Conservation (phyloP, 2,888 invertebrate genomes). For the Pyralis farinalis region DNA sequence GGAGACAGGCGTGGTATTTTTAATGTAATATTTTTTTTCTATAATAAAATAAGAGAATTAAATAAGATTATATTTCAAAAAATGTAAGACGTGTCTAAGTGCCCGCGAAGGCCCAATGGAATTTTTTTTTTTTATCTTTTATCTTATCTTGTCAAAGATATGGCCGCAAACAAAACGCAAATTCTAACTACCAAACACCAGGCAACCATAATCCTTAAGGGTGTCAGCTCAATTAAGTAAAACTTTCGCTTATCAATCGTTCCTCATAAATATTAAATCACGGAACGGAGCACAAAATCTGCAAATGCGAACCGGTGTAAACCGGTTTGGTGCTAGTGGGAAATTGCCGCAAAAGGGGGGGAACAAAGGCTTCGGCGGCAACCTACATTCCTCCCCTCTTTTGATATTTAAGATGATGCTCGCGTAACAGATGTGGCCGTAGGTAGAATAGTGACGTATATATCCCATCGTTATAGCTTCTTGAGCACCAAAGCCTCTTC, state of each 20-base stretch:
- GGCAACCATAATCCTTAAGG: slow-evolving; percentile 1
- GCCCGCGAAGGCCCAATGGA: no score
- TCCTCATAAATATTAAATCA: slow-evolving; percentile 14
- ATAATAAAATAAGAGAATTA: no score
- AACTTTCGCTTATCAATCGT: slow-evolving; percentile 8
- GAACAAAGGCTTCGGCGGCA: slow-evolving; percentile 49
- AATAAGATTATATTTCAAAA: no score
- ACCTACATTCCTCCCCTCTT: slow-evolving; percentile 72
- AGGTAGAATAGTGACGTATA: slow-evolving; percentile 27
- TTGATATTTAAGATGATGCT: slow-evolving; percentile 27
- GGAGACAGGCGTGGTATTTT: no score
- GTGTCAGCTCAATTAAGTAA: neutral
- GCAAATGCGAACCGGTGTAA: slow-evolving; percentile 26
- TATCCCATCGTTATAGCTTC: no score
- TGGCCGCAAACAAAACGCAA: neutral
- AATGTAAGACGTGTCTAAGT: no score
- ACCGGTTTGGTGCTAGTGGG: slow-evolving; percentile 41
- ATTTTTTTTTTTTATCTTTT: no score
- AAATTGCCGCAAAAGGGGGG: slow-evolving; percentile 42
- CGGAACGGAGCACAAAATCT: slow-evolving; percentile 15
- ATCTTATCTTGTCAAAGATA: no score
- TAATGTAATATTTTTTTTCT: no score
- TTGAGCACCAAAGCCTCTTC: no score
- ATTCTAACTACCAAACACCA: neutral
- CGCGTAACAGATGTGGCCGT: slow-evolving; percentile 28